Base-by-base conservation (phyloP, 2,888 invertebrate genomes). In the Drosophila greeni region DNA sequence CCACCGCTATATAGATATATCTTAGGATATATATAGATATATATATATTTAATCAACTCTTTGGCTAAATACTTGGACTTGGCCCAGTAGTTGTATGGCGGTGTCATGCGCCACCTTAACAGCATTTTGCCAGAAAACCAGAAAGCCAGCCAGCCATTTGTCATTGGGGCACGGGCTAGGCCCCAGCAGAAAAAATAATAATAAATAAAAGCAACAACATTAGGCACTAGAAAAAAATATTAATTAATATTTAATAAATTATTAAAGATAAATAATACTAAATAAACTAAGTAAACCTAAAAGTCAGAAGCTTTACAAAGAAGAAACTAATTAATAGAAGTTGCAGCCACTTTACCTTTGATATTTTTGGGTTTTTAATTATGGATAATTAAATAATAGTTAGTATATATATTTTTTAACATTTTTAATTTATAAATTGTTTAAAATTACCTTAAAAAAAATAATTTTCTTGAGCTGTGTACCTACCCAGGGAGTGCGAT, bases 41-140 rank as follows among this genome's bases (percentile, higher is more conserved):
- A 56, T 39, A 56, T 56, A 36, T 59, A 40, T 59, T 60, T 61
- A 60, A 60, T 60, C 61, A 61, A 37, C 61, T 48, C 61, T 48
- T 11, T 26, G 34, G 36, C 52, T 69, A 53, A 53, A 47, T 36
- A 52, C 72, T 70, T 73, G 84, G 76, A 79, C 76, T 81, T 81
- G 82, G 81, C 79, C 67, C 76, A 75, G 78, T 75, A 75, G 83
- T 77, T 67, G 67, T 66, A 66, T 68, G 75, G 74, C 69, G 70
- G 79, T 84, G 85, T 84, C 82, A 81, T 81, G 85, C 84, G 84
- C 85, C 85, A 85, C 81, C 81, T 85, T 83, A 85, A 82, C 81
- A 85, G 69, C 85, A 81, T 85, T 83, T 83, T n/a, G n/a, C n/a
- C n/a, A n/a, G n/a, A n/a, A n/a, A n/a, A 72, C 76, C 76, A 74